Evolutionary conservation across 30 jellyfish, hydroid and myxozoan species (phyloP), one percentile per base, ranked within the genome.

Genomic region (Phacellophora camtschatica): DNA sequence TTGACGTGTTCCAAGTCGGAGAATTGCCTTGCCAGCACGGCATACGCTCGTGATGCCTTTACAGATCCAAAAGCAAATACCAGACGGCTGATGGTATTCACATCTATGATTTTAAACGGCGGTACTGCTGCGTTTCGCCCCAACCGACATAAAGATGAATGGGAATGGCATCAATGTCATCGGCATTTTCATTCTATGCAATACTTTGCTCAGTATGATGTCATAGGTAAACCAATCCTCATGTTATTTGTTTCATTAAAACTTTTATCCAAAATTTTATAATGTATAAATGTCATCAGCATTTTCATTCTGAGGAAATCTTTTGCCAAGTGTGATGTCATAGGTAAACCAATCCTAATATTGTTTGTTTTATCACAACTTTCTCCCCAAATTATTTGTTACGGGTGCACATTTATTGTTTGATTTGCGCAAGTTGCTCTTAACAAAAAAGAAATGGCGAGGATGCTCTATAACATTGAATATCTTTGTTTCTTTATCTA

Each of bases 101-200:
- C 99, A 24, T 81, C 99, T 16, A 80, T 95, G 3, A 87, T 93
- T n/a, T 29, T 61, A 32, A 93, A 93, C 77, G 87, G 70, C 68
- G 99, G 99, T 28, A 75, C 99, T 33, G 85, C 91, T n/a, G 88
- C 88, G 1, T 93, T 93, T 74, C 90, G 94, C 16, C 99, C 99
- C 15, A 68, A 80, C 67, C 46, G 71, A 25, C 82, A 81, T 64
- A 81, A 87, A 59, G 82, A 58, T 13, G 59, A 65, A 34, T 93
- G 99, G 99, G 84, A 84, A 25, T 93, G 96, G 94, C 99, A 93
- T 77, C 68, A 41, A 50, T 93, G 99, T 43, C 99, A 93, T 55
- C 48, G 56, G 73, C 99, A 93, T 79, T 93, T 67, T 56, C 99
- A 93, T 69, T 93, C 99, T 0, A 87, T 85, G 96, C 97, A 93